phyloP scores from a whole-genome alignment of 2,113 vertebrate species.

The Garra rufa region DNA sequence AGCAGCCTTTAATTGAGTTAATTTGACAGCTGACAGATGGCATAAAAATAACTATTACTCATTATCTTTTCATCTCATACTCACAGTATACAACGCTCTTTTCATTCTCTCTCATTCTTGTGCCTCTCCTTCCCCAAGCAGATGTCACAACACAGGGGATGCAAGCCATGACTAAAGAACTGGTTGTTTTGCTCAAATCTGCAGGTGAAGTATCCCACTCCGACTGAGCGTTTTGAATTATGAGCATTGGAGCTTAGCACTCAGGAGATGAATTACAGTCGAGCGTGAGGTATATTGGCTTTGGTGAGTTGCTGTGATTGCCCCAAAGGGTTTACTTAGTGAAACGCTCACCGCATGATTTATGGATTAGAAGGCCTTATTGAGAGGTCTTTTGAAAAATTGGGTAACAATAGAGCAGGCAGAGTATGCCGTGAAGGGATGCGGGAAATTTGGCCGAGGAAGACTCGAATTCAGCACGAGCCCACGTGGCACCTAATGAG shows the following conservation, averaged over 20 bases:
- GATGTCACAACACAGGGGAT: background rate
- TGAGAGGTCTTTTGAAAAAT: conserved; percentile 65
- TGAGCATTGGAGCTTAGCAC: conserved; percentile 57
- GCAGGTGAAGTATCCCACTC: conserved; percentile 54
- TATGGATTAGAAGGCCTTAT: conserved; percentile 66
- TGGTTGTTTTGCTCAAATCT: conserved; percentile 39
- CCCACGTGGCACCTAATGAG: background rate
- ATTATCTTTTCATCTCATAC: background rate
- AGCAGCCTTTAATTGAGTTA: too few species aligned
- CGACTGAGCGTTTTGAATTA: conserved; percentile 62
- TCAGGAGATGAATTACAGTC: conserved; percentile 53
- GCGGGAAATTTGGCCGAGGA: background rate
- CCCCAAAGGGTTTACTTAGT: conserved; percentile 68
- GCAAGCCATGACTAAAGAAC: conserved; percentile 22
- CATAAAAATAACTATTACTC: background rate
- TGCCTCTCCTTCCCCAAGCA: background rate
- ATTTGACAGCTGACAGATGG: background rate
- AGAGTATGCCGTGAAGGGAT: background rate
- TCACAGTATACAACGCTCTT: background rate
- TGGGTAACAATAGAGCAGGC: conserved; percentile 49
- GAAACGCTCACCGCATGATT: conserved; percentile 66
- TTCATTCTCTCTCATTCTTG: background rate
- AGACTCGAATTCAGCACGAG: background rate
- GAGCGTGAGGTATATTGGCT: conserved; percentile 56
- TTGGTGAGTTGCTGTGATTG: conserved; percentile 58